phyloP scores from a whole-genome alignment of 2,113 vertebrate species.

The Tragulus kanchil region DNA sequence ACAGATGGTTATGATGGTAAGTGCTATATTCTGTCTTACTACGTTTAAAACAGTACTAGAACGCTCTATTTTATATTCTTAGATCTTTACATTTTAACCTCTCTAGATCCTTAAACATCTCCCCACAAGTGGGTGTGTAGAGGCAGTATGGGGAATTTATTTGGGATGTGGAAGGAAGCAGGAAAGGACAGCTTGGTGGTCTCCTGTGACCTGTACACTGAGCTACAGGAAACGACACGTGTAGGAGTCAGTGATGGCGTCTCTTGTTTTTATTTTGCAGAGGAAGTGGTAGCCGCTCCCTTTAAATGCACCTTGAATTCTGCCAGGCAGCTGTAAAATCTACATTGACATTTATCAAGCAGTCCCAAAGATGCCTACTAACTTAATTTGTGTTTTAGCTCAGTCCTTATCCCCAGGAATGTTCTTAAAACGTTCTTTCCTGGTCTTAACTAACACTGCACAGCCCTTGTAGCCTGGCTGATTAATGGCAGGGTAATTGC shows the following conservation, averaged over 20 bases:
- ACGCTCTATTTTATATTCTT: background rate
- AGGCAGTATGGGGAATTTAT: background rate
- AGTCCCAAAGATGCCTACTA: background rate
- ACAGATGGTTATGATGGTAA: background rate
- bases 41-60: background rate
- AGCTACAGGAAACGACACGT: background rate
- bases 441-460: background rate
- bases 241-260: background rate
- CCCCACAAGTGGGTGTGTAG: background rate
- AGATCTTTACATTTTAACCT: background rate
- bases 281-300: background rate
- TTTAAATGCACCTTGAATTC: background rate
- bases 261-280: background rate
- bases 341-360: background rate
- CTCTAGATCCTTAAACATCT: background rate
- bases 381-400: conserved; percentile 47
- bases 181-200: background rate
- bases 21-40: background rate
- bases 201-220: background rate
- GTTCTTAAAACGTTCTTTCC: conserved; percentile 58
- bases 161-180: background rate
- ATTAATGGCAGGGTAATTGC: conserved; percentile 71
- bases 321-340: background rate
- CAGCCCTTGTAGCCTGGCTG: conserved; percentile 3
- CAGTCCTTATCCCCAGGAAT: conserved; percentile 20